Evolutionary conservation across 1,140 invertebrate species (phyloP).

Genomic region (Lineus longissimus): DNA sequence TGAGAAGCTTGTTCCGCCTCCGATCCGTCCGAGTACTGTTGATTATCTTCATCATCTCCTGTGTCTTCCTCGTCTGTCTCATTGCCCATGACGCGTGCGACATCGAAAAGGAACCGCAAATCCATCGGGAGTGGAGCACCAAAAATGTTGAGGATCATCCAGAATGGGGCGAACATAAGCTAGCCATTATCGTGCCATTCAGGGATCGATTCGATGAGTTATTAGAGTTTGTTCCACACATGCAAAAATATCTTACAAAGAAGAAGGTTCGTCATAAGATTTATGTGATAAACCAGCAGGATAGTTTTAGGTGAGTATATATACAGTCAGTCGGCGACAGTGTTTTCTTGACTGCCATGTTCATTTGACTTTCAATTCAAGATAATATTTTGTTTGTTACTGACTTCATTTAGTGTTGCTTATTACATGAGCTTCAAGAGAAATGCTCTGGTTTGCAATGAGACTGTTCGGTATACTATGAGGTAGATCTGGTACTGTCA

Average conservation of each 20-base stretch:
- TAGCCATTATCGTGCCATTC: slow-evolving; percentile 88
- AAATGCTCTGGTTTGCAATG: too few species aligned
- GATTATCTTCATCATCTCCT: too few species aligned
- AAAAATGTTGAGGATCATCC: neutral
- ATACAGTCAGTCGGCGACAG: neutral
- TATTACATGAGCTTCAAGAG: too few species aligned
- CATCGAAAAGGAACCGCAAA: too few species aligned
- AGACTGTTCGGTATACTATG: too few species aligned
- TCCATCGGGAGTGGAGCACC: too few species aligned
- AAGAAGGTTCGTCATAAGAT: slow-evolving; percentile 83
- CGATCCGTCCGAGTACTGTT: too few species aligned
- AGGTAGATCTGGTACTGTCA: too few species aligned
- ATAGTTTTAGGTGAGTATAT: slow-evolving; percentile 49
- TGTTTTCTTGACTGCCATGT: neutral
- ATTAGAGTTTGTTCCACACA: slow-evolving; percentile 84
- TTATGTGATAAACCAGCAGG: slow-evolving; percentile 87
- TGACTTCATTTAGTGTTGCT: neutral
- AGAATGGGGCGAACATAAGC: slow-evolving; percentile 32
- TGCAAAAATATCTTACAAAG: slow-evolving; percentile 76
- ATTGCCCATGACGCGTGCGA: too few species aligned
- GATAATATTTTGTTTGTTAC: neutral
- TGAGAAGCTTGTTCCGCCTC: too few species aligned
- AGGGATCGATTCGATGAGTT: slow-evolving; percentile 94
- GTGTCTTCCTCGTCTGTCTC: too few species aligned
- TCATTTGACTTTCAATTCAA: neutral